These are phyloP conservation scores for Engraulis encrasicolus DNA, from an alignment of 2,113 vertebrate species.

Conservation along the genomic window DNA sequence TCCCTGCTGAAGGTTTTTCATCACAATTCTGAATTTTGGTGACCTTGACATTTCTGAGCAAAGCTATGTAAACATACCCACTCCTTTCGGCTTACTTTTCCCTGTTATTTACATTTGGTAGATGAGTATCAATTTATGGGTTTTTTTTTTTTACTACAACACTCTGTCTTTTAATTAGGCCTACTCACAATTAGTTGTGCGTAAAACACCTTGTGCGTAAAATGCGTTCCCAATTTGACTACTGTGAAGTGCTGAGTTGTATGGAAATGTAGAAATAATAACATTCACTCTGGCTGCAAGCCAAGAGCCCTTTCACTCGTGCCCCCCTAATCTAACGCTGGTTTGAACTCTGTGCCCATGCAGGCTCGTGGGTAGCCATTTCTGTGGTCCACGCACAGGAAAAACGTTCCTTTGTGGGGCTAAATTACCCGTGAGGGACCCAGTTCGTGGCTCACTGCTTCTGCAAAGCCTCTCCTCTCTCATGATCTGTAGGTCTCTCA, in stretches of 20 bases:
- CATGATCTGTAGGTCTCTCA: background rate
- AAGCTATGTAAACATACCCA: too few species aligned
- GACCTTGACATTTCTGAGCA: too few species aligned
- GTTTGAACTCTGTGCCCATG: constrained; percentile 52
- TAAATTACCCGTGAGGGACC: constrained; percentile 56
- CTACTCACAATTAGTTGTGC: too few species aligned
- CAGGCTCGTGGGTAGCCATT: constrained; percentile 49
- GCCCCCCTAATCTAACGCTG: constrained; percentile 36
- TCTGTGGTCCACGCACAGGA: constrained; percentile 65
- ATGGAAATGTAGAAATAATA: background rate
- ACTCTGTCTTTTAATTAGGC: too few species aligned
- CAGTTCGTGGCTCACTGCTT: background rate
- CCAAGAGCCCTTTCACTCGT: constrained; percentile 14
- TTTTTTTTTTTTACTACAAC: too few species aligned
- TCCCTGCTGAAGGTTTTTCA: too few species aligned
- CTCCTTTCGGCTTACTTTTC: too few species aligned
- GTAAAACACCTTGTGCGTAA: too few species aligned
- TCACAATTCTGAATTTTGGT: too few species aligned
- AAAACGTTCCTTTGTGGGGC: constrained; percentile 59
- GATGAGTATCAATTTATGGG: too few species aligned
- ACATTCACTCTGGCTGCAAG: background rate
- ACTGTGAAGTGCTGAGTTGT: background rate
- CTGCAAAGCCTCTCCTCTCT: constrained; percentile 1
- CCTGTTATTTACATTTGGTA: too few species aligned
- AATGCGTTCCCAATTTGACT: too few species aligned